These are phyloP conservation scores for Orthosia gothica DNA, from an alignment of 2,888 invertebrate genomes.

Conservation along the genomic window DNA sequence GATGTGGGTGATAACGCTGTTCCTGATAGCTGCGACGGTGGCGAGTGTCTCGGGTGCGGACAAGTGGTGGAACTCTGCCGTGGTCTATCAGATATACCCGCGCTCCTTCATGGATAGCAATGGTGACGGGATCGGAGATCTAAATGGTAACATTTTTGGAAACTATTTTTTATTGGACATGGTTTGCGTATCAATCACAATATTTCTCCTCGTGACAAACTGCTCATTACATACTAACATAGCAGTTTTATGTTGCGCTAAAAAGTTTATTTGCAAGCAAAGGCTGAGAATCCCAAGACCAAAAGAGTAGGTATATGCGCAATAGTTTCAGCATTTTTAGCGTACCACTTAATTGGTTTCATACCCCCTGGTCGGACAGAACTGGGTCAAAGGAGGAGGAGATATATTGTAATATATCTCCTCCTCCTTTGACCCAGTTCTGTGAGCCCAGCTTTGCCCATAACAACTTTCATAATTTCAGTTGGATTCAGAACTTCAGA, in stretches of 20 bases:
- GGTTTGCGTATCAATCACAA: no score
- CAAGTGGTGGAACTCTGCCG: slow-evolving; percentile 95
- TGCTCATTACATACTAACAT: no score
- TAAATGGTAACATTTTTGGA: slow-evolving; percentile 90
- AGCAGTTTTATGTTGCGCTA: no score
- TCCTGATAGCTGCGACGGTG: slow-evolving; percentile 35
- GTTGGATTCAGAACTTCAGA: neutral
- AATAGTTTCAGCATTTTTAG: neutral
- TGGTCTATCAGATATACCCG: slow-evolving; percentile 95
- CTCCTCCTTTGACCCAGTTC: neutral
- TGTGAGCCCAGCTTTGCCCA: neutral
- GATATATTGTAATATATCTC: neutral
- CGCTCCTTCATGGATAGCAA: slow-evolving; percentile 94
- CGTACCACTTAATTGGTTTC: neutral
- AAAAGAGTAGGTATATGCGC: no score
- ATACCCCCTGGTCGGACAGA: no score
- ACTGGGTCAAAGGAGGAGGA: no score
- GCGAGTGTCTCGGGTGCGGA: slow-evolving; percentile 58
- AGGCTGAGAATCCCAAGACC: no score
- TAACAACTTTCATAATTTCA: neutral
- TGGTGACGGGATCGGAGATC: slow-evolving; percentile 95
- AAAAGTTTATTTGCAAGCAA: no score
- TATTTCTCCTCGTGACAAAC: no score
- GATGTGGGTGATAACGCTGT: slow-evolving; percentile 40
- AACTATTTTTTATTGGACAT: no score